Evolutionary conservation across 2,113 vertebrate genomes (phyloP).

Genomic region (Anarhynchus alexandrinus): DNA sequence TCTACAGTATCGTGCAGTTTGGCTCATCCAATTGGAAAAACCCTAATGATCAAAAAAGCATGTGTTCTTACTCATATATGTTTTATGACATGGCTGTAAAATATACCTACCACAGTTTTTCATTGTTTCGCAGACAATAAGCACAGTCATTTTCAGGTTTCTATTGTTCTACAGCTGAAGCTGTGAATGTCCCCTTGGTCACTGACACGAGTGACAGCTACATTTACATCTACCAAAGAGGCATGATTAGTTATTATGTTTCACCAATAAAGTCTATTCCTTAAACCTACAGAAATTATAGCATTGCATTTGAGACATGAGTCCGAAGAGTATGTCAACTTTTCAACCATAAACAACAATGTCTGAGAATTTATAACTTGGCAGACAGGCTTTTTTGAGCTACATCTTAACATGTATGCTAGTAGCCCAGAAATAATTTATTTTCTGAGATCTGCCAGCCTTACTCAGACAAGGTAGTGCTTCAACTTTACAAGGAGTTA

Average conservation of each 20-base stretch:
- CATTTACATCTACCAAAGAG: background rate
- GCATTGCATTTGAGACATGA: background rate
- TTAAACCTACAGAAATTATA: conserved; percentile 15
- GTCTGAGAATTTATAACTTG: conserved; percentile 49
- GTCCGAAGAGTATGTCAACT: background rate
- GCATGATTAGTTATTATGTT: background rate
- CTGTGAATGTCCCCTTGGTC: conserved; percentile 16
- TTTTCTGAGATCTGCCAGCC: background rate
- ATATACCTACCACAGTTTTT: conserved; percentile 76
- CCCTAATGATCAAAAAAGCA: conserved; percentile 74
- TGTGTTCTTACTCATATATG: conserved; percentile 77
- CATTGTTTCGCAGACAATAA: conserved; percentile 70
- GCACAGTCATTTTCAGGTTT: conserved; percentile 54
- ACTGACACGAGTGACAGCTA: background rate
- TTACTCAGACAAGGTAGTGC: background rate
- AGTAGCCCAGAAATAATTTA: background rate
- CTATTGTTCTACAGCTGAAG: conserved; percentile 53
- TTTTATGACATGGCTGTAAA: conserved; percentile 77
- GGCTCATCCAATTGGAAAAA: conserved; percentile 73
- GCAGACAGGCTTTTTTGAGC: conserved; percentile 25
- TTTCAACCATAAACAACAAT: conserved; percentile 28
- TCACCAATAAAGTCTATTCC: background rate
- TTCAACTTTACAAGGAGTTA: background rate
- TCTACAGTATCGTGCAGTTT: conserved; percentile 64
- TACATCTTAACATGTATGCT: background rate